Base-by-base conservation (phyloP, 2,113 vertebrate species). In the Cephalopholis sonnerati region DNA sequence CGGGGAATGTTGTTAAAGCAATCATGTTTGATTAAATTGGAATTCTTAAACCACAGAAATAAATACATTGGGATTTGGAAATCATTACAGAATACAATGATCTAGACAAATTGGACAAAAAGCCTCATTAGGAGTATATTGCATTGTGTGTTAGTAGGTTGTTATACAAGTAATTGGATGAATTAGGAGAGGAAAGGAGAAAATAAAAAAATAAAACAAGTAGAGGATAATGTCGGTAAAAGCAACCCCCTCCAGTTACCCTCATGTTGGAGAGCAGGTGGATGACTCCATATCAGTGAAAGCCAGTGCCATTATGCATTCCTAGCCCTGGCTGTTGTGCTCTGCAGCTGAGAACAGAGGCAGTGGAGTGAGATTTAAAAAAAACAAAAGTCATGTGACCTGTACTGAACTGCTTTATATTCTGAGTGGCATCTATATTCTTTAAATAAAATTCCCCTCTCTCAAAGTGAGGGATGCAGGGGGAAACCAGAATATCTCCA, bases 21-120 rank as follows among this genome's bases (percentile, higher is more conserved):
- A 80, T 86, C 63, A 25, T 48, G 65, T 85, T 80, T 74, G 81
- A 85, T 87, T 80, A 79, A 88, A 83, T 46, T 22, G 36, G 54
- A 55, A 72, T 61, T 70, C 81, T 53, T 79, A 25, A 69, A 76
- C 78, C 44, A 32, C 48, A 22, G 67, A 58, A 57, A 79, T 77
- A 77, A 51, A 72, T 76, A 72, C 41, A 64, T 15, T 25, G 48
- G 70, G 73, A 76, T 77, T 79, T 80, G 57, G 55, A 83, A 85
- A 87, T 63, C 63, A 86, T 74, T 77, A 62, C 39, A 44, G 59
- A 74, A 71, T 50, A 82, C 72, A 86, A 57, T 63, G 64, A 84
- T 80, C n/a, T 16, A 32, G 67, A 74, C 48, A 71, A 79, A 77
- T 67, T 27, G 32, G 66, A 71, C 36, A 79, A 73, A 87, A 73